Evolutionary conservation across 2,888 invertebrate genomes (phyloP), one percentile per base, ranked within the genome.

Genomic region (Dolichomitus sp.): DNA sequence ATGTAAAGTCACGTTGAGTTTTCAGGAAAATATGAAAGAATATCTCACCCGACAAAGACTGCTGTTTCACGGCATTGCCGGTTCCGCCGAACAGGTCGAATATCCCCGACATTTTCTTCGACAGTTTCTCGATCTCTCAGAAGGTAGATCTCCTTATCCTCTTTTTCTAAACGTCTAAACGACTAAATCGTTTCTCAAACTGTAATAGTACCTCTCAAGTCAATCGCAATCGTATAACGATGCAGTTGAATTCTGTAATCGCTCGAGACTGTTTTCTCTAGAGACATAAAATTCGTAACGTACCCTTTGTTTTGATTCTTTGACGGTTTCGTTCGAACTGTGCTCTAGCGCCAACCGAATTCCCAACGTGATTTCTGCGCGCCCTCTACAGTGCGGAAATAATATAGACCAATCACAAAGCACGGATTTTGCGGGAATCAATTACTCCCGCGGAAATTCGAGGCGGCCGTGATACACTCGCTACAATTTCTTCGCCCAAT

Each of bases 21-120:
- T 57, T 23, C 37, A 4, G n/a, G 2, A 45, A n/a, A 70, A 57
- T 17, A 9, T 12, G n/a, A 40, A 12, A n/a, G 1, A 0, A 7
- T 3, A 17, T 65, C 77, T 68, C 54, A 77, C 83, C 80, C 12
- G 68, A 69, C 11, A 40, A 50, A 69, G 61, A 74, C 23, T 77
- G 76, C 19, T 40, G 30, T 14, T 40, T 57, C 6, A 27, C 73
- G 12, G 63, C 54, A 74, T 57, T 74, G 9, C 57, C 65, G 17
- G 63, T 77, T 27, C 69, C 69, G 9, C 69, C 65, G 52, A 80
- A 83, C 42, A 83, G 57, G 6, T 83, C 69, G 76, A 83, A 83
- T 69, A 83, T 83, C 14, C 80, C 80, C 52, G 83, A 77, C 83
- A 83, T 83, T 54, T 54, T 23, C 68, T 42, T 23, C 40, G 19